These are phyloP conservation scores for Drosophila oshimai DNA, from an alignment of 1,140 invertebrate species.

Conservation along the genomic window DNA sequence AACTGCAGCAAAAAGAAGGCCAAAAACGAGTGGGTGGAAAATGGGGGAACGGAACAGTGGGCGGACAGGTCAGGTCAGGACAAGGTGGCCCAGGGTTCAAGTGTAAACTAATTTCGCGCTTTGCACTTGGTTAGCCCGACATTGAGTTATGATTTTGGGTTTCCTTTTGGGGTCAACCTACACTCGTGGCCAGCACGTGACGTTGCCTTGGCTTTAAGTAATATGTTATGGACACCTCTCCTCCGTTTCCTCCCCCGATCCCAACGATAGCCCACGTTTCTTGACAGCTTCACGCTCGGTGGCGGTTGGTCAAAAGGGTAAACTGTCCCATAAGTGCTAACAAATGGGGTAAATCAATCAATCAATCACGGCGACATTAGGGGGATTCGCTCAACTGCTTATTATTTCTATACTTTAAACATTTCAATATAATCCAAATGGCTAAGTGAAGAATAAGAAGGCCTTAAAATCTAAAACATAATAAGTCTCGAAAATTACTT, in stretches of 20 bases:
- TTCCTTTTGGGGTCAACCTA: slow-evolving; percentile 22
- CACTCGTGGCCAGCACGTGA: slow-evolving; percentile 42
- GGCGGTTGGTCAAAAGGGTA: slow-evolving; percentile 3
- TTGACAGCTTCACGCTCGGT: slow-evolving; percentile 31
- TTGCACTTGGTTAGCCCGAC: slow-evolving; percentile 50
- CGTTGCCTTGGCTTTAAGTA: slow-evolving; percentile 17
- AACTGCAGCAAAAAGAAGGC: slow-evolving; percentile 34
- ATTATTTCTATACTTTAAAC: neutral
- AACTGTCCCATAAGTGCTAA: slow-evolving; percentile 4
- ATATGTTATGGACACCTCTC: slow-evolving; percentile 21
- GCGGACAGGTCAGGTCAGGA: neutral
- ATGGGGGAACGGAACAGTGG: neutral
- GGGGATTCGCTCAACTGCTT: neutral
- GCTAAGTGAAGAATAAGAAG: too few species aligned
- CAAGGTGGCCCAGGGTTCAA: slow-evolving; percentile 36
- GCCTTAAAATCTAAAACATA: too few species aligned
- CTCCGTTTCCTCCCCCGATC: neutral
- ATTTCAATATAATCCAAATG: too few species aligned
- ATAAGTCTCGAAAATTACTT: too few species aligned
- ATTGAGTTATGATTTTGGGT: slow-evolving; percentile 61
- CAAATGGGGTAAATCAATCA: slow-evolving; percentile 12
- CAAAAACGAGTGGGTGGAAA: neutral
- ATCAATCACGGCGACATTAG: neutral
- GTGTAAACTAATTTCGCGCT: slow-evolving; percentile 66
- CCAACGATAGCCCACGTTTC: neutral